These are phyloP conservation scores for Sthenelais limicola DNA, from an alignment of 2,888 invertebrate species.

Conservation along the genomic window DNA sequence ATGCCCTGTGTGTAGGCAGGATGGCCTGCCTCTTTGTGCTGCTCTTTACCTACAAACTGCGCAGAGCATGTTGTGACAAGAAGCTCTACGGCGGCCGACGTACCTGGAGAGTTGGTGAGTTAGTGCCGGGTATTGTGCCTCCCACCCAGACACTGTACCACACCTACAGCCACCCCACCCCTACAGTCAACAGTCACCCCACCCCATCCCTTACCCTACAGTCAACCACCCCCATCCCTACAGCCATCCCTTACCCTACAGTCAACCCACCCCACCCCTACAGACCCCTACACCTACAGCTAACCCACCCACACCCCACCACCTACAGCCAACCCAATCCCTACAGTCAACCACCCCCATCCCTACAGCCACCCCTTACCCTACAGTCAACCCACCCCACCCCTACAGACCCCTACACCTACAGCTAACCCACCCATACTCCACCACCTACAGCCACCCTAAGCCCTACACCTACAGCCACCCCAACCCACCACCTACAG, in stretches of 20 bases:
- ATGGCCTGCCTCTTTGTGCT: conserved; percentile 32
- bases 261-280: neutral
- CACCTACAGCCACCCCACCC: neutral
- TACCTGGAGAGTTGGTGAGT: conserved; percentile 40
- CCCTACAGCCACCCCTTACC: neutral
- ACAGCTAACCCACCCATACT: neutral
- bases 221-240: neutral
- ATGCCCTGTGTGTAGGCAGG: too few relatives aligned
- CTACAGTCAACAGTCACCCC: too few relatives aligned
- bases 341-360: neutral
- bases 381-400: neutral
- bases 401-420: neutral
- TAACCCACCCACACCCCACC: neutral
- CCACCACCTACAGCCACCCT: neutral
- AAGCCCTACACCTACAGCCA: too few relatives aligned
- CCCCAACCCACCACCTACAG: too few relatives aligned
- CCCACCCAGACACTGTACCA: neutral
- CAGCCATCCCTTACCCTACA: neutral
- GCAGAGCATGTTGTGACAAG: conserved; percentile 33
- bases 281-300: conserved; percentile 2
- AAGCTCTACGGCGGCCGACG: conserved; percentile 7
- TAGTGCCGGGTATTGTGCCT: neutral
- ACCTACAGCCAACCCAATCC: neutral
- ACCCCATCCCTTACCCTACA: neutral
- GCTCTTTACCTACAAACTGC: conserved; percentile 22